phyloP scores from a whole-genome alignment of 2,888 invertebrate species.

The Parnassius orleans region DNA sequence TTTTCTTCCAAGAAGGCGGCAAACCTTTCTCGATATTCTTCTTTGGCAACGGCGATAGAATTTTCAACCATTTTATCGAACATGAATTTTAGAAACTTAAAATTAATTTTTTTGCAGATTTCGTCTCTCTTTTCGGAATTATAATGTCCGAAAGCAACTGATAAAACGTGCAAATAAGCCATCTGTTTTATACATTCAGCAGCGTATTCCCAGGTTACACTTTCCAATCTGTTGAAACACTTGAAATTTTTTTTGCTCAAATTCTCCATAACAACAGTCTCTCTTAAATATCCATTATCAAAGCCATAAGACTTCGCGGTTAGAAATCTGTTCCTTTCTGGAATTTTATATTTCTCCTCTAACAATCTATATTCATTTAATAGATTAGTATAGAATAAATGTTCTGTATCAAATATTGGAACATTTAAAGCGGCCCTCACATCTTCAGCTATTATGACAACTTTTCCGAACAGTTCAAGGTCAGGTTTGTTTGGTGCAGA shows the following conservation, averaged over 20 bases:
- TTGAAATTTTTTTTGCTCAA: constrained; percentile 39
- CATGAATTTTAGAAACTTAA: background rate
- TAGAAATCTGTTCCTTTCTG: constrained; percentile 33
- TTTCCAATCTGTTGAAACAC: constrained; percentile 40
- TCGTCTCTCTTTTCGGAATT: constrained; percentile 39
- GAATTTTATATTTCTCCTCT: constrained; percentile 31
- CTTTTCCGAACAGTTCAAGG: constrained; percentile 37
- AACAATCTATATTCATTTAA: constrained; percentile 29
- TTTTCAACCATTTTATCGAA: constrained; percentile 3
- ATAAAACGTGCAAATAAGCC: constrained; percentile 52
- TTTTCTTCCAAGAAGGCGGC: background rate
- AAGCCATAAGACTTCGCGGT: constrained; percentile 41
- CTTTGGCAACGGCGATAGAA: constrained; percentile 4
- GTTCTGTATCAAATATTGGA: constrained; percentile 31
- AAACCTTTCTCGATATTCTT: constrained; percentile 9
- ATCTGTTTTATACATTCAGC: constrained; percentile 37
- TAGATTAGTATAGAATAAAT: constrained; percentile 32
- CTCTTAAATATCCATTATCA: constrained; percentile 35
- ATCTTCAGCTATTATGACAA: constrained; percentile 29
- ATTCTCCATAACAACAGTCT: constrained; percentile 49
- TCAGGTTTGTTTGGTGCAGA: constrained; percentile 22
- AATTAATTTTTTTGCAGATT: constrained; percentile 5
- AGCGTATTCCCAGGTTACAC: constrained; percentile 45
- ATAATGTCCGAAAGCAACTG: constrained; percentile 44
- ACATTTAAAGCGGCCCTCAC: constrained; percentile 20